Base-by-base conservation (phyloP, 2,888 invertebrate genomes). In the Tetrapedia diversipes region DNA sequence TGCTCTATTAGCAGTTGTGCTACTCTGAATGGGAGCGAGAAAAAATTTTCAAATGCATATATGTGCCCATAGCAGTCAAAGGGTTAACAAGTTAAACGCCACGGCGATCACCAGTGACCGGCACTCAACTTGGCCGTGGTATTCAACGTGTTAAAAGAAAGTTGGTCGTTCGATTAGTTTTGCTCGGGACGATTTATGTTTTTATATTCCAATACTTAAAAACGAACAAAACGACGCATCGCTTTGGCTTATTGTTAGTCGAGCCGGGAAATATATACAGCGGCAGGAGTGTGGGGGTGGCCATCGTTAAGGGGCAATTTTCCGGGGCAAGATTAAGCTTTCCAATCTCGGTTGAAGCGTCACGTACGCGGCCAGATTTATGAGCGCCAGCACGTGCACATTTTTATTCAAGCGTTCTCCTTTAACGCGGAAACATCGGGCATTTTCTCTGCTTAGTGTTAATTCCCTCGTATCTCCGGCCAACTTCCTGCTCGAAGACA, bases 311-410 rank as follows among this genome's bases (percentile, higher is more conserved):
- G 51, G 37, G 41, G 16, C 69, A 64, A 59, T 56, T 73, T 69
- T 59, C 41, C 47, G 37, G 37, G 53, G 24, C 49, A 19, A 43
- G 68, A 73, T 68, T 57, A 68, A 73, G 57, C 68, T 47, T 37
- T 67, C 53, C 43, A 34, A 67, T 67, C 60, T 45, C 45, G 39
- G 57, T 43, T 27, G 47, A 49, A 47, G 43, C 47, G 60, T 37
- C 72, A 67, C 67, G 61, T 60, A 61, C 67, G 61, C 49, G 47
- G 8, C 60, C 19, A 43, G 68, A 68, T 73, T 67, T 56, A 68
- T 45, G 63, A 56, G 34, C 19, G 43, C 11, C 34, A 6, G 57
- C 49, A 39, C 51, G 63, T 57, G 43, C 61, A 51, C 51, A 63
- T 68, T 74, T 74, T 68, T 56, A 68, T 61, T 54, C 54, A 47